Conservation (phyloP, 1,140 invertebrate species). For the Drosophila jambulina region DNA sequence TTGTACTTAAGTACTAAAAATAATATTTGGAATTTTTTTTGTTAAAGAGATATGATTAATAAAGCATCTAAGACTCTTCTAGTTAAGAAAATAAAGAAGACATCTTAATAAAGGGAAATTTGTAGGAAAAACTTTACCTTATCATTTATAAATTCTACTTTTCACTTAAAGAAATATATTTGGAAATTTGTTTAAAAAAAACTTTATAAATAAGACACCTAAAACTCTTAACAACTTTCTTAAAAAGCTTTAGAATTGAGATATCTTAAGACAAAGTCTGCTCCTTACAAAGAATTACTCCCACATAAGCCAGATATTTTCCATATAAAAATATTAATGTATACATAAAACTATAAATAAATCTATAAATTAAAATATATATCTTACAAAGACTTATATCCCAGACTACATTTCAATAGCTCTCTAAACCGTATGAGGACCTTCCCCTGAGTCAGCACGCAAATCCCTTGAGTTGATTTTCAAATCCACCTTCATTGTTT, state of each 20-base stretch:
- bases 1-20: no score
- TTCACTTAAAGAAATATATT: no score
- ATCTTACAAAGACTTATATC: neutral
- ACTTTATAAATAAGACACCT: no score
- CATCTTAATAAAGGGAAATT: no score
- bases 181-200: no score
- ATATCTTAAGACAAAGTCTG: neutral
- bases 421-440: neutral
- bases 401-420: neutral
- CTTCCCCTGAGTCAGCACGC: neutral
- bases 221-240: no score
- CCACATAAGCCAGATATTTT: neutral
- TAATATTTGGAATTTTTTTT: no score
- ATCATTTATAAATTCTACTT: no score
- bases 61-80: neutral
- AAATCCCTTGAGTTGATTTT: conserved; percentile 14
- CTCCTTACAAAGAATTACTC: neutral
- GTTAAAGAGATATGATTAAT: no score
- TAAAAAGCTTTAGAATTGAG: no score
- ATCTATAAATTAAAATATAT: neutral
- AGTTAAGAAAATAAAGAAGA: no score
- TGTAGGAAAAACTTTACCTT: no score
- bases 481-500: conserved; percentile 50
- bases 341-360: neutral
- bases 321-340: neutral